Base-by-base conservation (phyloP, 1,140 invertebrate genomes). In the Nilaparvata lugens region DNA sequence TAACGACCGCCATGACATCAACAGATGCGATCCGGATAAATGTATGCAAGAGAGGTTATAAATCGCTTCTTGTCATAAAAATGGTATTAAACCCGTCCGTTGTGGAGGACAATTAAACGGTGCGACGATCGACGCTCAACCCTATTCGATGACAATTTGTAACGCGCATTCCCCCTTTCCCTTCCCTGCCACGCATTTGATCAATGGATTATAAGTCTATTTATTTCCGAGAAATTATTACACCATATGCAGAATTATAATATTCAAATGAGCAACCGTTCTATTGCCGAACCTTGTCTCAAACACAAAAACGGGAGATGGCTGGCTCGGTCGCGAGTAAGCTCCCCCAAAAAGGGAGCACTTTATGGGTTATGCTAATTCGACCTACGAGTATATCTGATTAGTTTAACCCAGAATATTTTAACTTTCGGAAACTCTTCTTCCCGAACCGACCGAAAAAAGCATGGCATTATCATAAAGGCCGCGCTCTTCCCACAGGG, bases 341-440 rank as follows among this genome's bases (percentile, higher is more conserved):
- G 23, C 23, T 28, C 23, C 18, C 19, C 35, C 25, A 31, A 28
- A 55, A 28, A 16, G 53, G 53, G 53, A 35, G 28, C 18, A 55
- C 53, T 55, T 55, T 55, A 55, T 55, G 53, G 53, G 53, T 55
- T 55, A 55, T 55, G 53, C 53, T 55, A 55, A 55, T 55, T 48
- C 45, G 45, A 48, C 16, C 45, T 48, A 48, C 45, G 5, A 48
- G 45, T 48, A 48, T 48, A 48, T 48, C 45, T 48, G 45, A 48
- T 48, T 48, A 48, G 45, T 48, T 48, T 23, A 23, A 23, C 21
- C 45, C 21, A 48, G 45, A 48, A 48, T 48, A 48, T 48, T 48
- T 48, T 48, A 48, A 48, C 45, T 48, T 48, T 48, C 16, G 45
- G 45, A 48, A 48, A 48, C 45, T 48, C 21, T 48, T 35, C 31